Conservation (phyloP, 1,140 invertebrate species). For the Drosophila virilis region DNA sequence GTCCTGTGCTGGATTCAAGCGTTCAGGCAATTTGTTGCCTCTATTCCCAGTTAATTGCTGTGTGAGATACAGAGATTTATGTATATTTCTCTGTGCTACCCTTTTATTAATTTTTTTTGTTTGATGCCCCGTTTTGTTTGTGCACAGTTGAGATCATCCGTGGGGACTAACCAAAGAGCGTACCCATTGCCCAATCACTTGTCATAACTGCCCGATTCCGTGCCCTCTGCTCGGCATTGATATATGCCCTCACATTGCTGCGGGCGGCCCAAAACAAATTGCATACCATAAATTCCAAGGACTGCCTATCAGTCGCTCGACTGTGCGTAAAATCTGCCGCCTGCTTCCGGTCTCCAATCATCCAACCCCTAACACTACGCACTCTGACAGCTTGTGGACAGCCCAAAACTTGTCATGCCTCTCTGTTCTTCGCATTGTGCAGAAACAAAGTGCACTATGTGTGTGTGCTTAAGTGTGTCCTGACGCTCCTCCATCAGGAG, state of each 20-base stretch:
- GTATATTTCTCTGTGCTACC: slow-evolving; percentile 44
- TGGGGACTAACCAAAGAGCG: slow-evolving; percentile 15
- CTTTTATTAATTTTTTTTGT: not conserved
- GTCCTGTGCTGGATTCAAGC: not conserved
- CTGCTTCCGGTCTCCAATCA: not conserved
- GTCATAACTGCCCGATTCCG: slow-evolving; percentile 47
- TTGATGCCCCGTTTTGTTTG: slow-evolving; percentile 19
- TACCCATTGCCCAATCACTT: slow-evolving; percentile 52
- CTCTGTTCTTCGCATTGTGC: slow-evolving; percentile 39
- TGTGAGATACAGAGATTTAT: slow-evolving; percentile 39
- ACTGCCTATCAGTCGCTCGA: slow-evolving; percentile 68
- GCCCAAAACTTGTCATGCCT: slow-evolving; percentile 67
- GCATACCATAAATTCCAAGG: slow-evolving; percentile 73
- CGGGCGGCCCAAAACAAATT: slow-evolving; percentile 59
- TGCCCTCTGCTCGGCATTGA: slow-evolving; percentile 51
- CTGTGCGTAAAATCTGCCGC: slow-evolving; percentile 65
- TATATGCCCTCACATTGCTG: slow-evolving; percentile 48
- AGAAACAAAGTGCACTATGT: slow-evolving; percentile 37
- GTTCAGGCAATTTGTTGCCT: not conserved
- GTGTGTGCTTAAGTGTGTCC: slow-evolving; percentile 6
- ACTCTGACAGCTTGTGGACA: slow-evolving; percentile 70
- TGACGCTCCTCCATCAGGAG: slow-evolving; percentile 48
- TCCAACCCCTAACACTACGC: not conserved
- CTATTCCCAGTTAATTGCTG: slow-evolving; percentile 23
- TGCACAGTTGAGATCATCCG: slow-evolving; percentile 72